Evolutionary conservation across 2,888 invertebrate species (phyloP).

Genomic region (Tortrix viridana): DNA sequence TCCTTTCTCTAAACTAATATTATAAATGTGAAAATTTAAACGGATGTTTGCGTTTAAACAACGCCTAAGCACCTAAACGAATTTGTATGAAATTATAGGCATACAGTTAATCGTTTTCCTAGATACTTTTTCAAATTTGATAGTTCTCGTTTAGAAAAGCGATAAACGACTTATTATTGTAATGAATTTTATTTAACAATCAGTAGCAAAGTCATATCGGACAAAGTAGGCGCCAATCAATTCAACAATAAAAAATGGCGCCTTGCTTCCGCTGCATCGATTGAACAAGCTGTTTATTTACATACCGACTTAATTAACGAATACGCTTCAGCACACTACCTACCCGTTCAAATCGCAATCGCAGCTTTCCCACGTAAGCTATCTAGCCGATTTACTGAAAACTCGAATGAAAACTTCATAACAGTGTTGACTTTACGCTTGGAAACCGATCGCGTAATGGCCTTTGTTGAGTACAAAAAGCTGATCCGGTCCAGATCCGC

Average conservation of each 20-base stretch:
- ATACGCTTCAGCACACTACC: slow-evolving; percentile 74
- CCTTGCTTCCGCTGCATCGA: slow-evolving; percentile 72
- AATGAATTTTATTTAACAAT: slow-evolving; percentile 18
- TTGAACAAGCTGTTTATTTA: slow-evolving; percentile 68
- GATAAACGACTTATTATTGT: too few relatives aligned
- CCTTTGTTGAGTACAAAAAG: slow-evolving; percentile 80
- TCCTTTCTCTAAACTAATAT: too few relatives aligned
- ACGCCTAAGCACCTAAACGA: too few relatives aligned
- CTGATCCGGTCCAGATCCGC: slow-evolving; percentile 76
- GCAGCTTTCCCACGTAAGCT: slow-evolving; percentile 65
- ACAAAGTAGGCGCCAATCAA: slow-evolving; percentile 60
- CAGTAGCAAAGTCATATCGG: slow-evolving; percentile 47
- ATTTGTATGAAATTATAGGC: too few relatives aligned
- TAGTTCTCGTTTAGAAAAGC: too few relatives aligned
- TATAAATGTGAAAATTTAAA: too few relatives aligned
- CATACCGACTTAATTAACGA: slow-evolving; percentile 79
- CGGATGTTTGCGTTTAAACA: too few relatives aligned
- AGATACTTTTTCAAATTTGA: too few relatives aligned
- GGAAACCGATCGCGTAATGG: slow-evolving; percentile 78
- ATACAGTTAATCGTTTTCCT: too few relatives aligned
- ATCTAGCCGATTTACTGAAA: slow-evolving; percentile 71
- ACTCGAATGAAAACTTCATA: slow-evolving; percentile 79
- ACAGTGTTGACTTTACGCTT: slow-evolving; percentile 75
- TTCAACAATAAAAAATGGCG: slow-evolving; percentile 64
- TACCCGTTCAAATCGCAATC: slow-evolving; percentile 79